These are phyloP conservation scores for Sicus ferrugineus DNA, from an alignment of 2,888 invertebrate species.

Conservation along the genomic window DNA sequence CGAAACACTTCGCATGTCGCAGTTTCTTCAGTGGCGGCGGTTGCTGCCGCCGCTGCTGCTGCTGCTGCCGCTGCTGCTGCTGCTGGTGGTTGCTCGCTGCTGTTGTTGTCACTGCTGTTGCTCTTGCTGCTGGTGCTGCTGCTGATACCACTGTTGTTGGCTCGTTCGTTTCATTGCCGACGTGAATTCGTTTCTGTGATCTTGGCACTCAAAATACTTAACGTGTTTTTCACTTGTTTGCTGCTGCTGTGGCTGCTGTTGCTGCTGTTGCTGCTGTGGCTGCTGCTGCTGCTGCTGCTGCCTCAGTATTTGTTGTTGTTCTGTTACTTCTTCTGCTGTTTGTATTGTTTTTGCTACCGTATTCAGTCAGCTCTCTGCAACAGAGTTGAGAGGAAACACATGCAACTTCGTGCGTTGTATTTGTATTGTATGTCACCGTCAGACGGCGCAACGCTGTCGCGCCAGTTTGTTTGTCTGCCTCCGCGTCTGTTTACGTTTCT, in stretches of 20 bases:
- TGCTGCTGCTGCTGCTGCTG: too few relatives aligned
- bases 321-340: too few relatives aligned
- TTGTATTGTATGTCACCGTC: slow-evolving; percentile 25
- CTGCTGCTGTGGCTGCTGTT: slow-evolving; percentile 9
- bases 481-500: slow-evolving; percentile 27
- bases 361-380: slow-evolving; percentile 13
- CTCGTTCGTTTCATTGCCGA: slow-evolving; percentile 2
- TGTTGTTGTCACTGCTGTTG: slow-evolving; percentile 26
- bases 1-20: slow-evolving; percentile 65
- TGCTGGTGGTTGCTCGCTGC: slow-evolving; percentile 25
- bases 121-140: slow-evolving; percentile 1
- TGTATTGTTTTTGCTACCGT: slow-evolving; percentile 3
- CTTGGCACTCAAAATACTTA: slow-evolving; percentile 36
- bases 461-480: background rate
- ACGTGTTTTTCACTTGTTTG: slow-evolving; percentile 24
- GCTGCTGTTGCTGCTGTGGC: slow-evolving; percentile 13
- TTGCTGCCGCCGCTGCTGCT: slow-evolving; percentile 29
- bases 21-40: slow-evolving; percentile 40
- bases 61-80: slow-evolving; percentile 33
- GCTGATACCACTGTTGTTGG: background rate
- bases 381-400: background rate
- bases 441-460: background rate
- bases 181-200: slow-evolving; percentile 31
- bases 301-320: too few relatives aligned
- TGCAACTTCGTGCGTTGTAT: slow-evolving; percentile 24